Percentiles rank a stretch among this genome's conserved stretches.
These are phyloP conservation scores for Cheirogaleus medius DNA, from an alignment of 2,113 vertebrate species.

Conservation along the genomic window DNA sequence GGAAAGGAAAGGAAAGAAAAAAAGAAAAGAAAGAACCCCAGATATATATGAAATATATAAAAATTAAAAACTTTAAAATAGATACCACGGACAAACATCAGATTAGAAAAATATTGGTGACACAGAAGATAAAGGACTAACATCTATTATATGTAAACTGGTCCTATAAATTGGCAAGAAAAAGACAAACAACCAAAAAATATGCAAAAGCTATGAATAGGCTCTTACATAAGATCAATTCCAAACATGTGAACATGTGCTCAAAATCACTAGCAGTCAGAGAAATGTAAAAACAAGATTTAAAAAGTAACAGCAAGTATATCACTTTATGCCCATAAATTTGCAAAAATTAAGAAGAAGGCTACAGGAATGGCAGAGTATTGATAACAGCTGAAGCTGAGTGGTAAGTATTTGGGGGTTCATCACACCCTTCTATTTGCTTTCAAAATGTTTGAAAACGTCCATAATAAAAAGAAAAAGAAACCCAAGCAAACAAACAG, in stretches of 20 bases:
- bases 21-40: no score
- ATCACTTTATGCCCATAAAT: constrained; percentile 43
- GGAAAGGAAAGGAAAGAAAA: no score
- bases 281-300: constrained; percentile 34
- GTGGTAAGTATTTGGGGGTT: not conserved
- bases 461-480: not conserved
- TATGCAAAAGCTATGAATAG: constrained; percentile 13
- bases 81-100: not conserved
- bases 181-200: constrained; percentile 25
- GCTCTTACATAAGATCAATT: not conserved
- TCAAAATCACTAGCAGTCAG: constrained; percentile 40
- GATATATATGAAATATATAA: not conserved
- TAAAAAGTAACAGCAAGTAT: not conserved
- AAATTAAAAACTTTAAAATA: not conserved
- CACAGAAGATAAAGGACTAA: not conserved
- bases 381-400: not conserved
- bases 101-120: constrained; percentile 14
- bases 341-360: constrained; percentile 38
- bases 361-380: not conserved
- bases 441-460: constrained; percentile 26
- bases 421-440: not conserved
- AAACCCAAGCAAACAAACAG: constrained; percentile 15
- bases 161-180: not conserved
- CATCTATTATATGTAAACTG: not conserved
- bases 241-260: constrained; percentile 11